A percentile compares a stretch with the other conserved stretches of the same genome.
Conservation (phyloP, 1,140 invertebrate genomes). For the Polypedilum vanderplanki region DNA sequence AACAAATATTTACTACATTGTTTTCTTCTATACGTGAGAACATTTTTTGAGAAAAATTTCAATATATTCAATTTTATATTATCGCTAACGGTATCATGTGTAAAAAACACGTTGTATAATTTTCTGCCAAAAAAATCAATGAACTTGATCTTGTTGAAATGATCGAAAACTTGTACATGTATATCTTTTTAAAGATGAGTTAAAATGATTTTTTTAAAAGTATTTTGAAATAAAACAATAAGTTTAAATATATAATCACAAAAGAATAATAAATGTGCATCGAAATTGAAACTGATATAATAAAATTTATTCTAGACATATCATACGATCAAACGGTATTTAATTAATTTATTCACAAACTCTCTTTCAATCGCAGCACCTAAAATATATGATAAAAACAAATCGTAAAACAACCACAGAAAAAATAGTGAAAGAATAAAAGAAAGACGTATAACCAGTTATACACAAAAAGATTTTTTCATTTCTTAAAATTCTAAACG, state of each 20-base stretch:
- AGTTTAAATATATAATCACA: no score
- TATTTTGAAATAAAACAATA: no score
- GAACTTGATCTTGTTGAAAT: not conserved
- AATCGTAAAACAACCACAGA: not conserved
- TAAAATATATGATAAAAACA: not conserved
- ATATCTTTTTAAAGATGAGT: no score
- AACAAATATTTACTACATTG: no score
- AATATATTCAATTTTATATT: not conserved
- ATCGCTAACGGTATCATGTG: not conserved
- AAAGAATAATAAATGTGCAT: no score
- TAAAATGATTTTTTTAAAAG: no score
- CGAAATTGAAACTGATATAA: no score
- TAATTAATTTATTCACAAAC: not conserved
- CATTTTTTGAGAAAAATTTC: not conserved
- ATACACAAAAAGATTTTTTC: not conserved
- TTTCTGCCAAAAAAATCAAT: not conserved
- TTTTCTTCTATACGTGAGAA: not conserved
- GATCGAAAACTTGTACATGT: no score
- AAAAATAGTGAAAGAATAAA: not conserved
- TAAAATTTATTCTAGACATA: no score
- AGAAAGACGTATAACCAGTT: not conserved
- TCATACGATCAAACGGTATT: no score
- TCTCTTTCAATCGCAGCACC: not conserved
- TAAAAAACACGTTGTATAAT: not conserved
- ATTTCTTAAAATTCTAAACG: not conserved